Base-by-base conservation (phyloP, 1,140 invertebrate genomes). In the Acarapis woodi region DNA sequence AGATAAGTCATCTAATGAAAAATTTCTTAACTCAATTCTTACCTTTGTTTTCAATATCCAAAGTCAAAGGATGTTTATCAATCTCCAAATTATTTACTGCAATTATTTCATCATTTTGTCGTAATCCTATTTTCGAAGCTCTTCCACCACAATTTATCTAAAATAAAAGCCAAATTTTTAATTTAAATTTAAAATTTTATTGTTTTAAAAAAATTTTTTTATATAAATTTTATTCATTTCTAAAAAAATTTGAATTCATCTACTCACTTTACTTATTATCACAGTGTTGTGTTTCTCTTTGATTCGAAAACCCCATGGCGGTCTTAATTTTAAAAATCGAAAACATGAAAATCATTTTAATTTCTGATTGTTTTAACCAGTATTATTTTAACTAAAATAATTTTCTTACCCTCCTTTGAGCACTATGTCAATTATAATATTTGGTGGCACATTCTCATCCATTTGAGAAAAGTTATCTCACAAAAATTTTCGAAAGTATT, bases 251-350 rank as follows among this genome's bases (percentile, higher is more conserved):
- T 20, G n/a, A n/a, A n/a, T n/a, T n/a, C 25, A 26, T 23, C 8
- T 15, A 20, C 32, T 23, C 35, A 43, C 42, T 38, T 43, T 43
- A 23, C 24, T 30, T 10, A 43, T 40, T 32, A 43, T 42, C 4
- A 43, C 42, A 20, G 31, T 26, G 10, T 35, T 31, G 24, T 35
- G 32, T 44, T 39, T 71, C 24, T 41, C 28, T 45, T 37, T 70
- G 67, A 80, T 72, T 35, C 75, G 67, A 58, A 83, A 82, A 46
- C 78, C 76, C 78, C 77, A 82, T 38, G 76, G 76, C 49, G 71
- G 67, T 32, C 75, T 75, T 44, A 75, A 76, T 48, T 66, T 64
- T n/a, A n/a, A n/a, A n/a, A n/a, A n/a, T n/a, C n/a, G n/a, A n/a
- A n/a, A n/a, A n/a, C n/a, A n/a, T n/a, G n/a, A n/a, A n/a, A n/a